Evolutionary conservation across 2,888 invertebrate genomes (phyloP).

Genomic region (Bombylius major): DNA sequence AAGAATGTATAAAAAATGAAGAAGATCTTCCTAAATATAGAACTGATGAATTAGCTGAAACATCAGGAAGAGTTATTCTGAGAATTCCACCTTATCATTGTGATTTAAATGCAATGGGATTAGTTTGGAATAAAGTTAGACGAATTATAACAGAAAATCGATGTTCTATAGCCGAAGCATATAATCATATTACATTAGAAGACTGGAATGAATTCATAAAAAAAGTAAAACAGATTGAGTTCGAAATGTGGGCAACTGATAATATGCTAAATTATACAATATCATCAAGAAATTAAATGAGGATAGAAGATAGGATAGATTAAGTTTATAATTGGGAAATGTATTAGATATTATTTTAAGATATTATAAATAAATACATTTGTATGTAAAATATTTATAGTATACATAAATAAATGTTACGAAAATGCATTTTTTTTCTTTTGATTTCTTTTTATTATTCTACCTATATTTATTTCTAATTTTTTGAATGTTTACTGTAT

Average conservation of each 20-base stretch:
- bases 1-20: neutral
- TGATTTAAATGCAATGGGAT: neutral
- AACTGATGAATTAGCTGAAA: neutral
- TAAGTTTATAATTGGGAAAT: no score
- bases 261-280: neutral
- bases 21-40: neutral
- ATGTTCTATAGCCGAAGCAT: neutral
- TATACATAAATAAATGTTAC: no score
- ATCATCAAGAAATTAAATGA: no score
- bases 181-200: neutral
- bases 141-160: neutral
- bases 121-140: neutral
- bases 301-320: no score
- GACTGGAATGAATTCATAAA: neutral
- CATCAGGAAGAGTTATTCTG: neutral
- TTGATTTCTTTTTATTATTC: no score
- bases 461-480: no score
- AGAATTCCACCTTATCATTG: neutral
- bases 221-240: neutral
- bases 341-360: no score
- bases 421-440: no score
- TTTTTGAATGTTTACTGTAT: no score
- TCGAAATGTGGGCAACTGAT: neutral
- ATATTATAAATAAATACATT: no score
- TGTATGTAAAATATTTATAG: no score